Evolutionary conservation across 2,888 invertebrate genomes (phyloP).

Genomic region (Melanchra persicariae): DNA sequence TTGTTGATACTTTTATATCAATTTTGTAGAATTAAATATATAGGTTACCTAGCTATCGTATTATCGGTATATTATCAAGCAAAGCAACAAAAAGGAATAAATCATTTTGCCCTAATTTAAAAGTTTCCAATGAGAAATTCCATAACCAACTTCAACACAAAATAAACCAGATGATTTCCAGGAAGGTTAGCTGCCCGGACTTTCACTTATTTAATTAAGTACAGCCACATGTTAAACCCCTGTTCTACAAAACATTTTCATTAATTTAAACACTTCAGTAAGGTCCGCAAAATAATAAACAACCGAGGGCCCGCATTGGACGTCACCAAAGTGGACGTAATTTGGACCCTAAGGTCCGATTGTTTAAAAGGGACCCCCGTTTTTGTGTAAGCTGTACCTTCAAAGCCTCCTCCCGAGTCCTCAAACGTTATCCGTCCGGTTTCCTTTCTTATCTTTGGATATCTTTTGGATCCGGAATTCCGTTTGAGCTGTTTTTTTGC

Average conservation of each 20-base stretch:
- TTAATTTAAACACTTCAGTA: slow-evolving; percentile 40
- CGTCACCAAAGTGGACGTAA: slow-evolving; percentile 49
- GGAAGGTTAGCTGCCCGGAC: background rate
- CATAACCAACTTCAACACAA: background rate
- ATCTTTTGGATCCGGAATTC: slow-evolving; percentile 53
- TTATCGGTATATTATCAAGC: too few species aligned
- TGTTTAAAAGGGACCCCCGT: slow-evolving; percentile 55
- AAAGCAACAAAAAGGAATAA: too few species aligned
- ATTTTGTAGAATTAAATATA: too few species aligned
- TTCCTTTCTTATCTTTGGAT: slow-evolving; percentile 49
- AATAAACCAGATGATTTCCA: background rate
- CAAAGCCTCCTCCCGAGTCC: slow-evolving; percentile 41
- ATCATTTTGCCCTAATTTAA: background rate
- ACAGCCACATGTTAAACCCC: slow-evolving; percentile 25
- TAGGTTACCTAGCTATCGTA: too few species aligned
- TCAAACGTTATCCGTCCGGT: slow-evolving; percentile 59
- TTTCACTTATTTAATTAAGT: slow-evolving; percentile 29
- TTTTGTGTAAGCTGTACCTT: slow-evolving; percentile 46
- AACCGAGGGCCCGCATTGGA: slow-evolving; percentile 25
- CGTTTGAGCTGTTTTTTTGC: slow-evolving; percentile 52
- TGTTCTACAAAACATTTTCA: slow-evolving; percentile 37
- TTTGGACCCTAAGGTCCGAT: slow-evolving; percentile 41
- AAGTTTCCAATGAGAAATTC: background rate
- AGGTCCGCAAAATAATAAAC: slow-evolving; percentile 49
- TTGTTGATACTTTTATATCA: too few species aligned